phyloP scores from a whole-genome alignment of 2,888 invertebrate genomes.

The Didymodactylos carnosus region DNA sequence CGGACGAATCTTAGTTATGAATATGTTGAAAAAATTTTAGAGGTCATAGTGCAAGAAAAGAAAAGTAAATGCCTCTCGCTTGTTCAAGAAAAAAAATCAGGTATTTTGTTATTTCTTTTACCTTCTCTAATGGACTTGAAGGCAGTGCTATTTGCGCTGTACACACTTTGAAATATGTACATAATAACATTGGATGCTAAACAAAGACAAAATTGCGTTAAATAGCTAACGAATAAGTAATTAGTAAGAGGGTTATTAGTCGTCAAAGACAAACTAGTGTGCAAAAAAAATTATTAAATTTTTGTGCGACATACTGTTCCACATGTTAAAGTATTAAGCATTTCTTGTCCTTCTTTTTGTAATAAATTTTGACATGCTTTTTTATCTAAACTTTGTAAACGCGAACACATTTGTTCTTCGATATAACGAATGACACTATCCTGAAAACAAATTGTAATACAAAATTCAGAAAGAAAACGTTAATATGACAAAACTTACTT shows the following conservation, averaged over 20 bases:
- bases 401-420: constrained; percentile 7
- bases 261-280: neutral
- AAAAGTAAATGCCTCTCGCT: no score
- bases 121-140: neutral
- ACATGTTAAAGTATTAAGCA: neutral
- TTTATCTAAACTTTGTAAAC: neutral
- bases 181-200: neutral
- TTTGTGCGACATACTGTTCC: neutral
- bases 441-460: neutral
- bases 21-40: no score
- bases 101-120: neutral
- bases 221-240: no score
- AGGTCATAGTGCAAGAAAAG: no score
- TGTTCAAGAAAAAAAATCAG: no score
- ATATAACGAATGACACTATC: constrained; percentile 1
- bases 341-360: neutral
- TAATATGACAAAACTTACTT: no score
- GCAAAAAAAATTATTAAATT: no score
- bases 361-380: neutral
- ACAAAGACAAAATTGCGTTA: no score
- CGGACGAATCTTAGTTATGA: no score
- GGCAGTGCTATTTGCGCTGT: neutral
- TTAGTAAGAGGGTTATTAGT: no score
- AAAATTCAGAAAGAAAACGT: neutral
- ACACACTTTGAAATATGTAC: neutral